Percentiles rank a stretch among this genome's conserved stretches.
These are phyloP conservation scores for Diglossa brunneiventris DNA, from an alignment of 2,113 vertebrate species.

Conservation along the genomic window DNA sequence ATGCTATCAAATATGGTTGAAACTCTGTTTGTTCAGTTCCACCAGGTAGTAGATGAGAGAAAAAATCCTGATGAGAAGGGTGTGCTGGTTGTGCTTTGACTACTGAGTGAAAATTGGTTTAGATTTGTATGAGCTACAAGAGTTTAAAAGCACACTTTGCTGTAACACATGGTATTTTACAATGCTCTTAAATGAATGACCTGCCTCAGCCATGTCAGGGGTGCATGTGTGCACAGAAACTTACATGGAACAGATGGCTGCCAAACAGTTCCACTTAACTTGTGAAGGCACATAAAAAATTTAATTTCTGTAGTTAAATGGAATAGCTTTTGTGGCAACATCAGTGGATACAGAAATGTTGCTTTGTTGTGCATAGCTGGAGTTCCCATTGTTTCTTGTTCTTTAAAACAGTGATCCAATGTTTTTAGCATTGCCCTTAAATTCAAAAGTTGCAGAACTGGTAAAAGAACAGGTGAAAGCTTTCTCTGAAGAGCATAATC, in stretches of 20 bases:
- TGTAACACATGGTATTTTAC: not conserved
- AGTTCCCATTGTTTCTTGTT: not conserved
- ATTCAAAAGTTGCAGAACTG: not conserved
- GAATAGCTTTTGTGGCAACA: not conserved
- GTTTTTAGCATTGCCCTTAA: not conserved
- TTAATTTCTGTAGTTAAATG: not conserved
- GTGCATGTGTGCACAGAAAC: not conserved
- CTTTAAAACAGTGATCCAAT: not conserved
- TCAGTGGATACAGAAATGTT: not conserved
- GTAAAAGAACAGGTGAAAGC: not conserved
- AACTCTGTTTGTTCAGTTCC: not conserved
- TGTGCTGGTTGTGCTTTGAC: not conserved
- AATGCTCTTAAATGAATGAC: not conserved
- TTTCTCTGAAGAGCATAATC: not conserved
- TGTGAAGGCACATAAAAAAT: not conserved
- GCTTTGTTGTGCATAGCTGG: fast-evolving
- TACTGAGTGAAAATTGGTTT: not conserved
- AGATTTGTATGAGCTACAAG: not conserved
- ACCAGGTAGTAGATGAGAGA: not conserved
- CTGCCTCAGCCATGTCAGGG: not conserved
- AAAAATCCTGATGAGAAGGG: not conserved
- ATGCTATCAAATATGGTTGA: not conserved
- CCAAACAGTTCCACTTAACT: not conserved
- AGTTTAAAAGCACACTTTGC: not conserved
- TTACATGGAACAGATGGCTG: not conserved